phyloP scores from a whole-genome alignment of 37 sponge, comb jelly and placozoan genomes.

The Trichoplax adhaerens region DNA sequence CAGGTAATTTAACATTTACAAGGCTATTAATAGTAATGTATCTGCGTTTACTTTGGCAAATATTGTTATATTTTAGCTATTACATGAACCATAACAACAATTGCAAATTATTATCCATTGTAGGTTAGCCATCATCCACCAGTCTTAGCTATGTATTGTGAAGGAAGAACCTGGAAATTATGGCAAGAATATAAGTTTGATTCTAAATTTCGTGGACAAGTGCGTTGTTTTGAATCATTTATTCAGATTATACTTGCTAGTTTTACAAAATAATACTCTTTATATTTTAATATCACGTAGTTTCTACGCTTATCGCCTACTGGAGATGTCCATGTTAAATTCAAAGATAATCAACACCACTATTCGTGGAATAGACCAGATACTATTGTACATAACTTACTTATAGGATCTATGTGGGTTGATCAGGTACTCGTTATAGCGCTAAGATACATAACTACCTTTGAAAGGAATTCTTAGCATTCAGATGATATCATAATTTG shows the following conservation, averaged over 20 bases:
- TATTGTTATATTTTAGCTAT: no score
- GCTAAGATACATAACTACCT: not conserved
- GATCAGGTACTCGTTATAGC: slow-evolving; percentile 51
- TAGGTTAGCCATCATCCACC: slow-evolving; percentile 93
- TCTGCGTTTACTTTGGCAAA: no score
- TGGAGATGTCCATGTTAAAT: slow-evolving; percentile 66
- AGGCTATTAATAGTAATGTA: not conserved
- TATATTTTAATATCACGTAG: not conserved
- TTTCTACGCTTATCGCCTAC: slow-evolving; percentile 34
- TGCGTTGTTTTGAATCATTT: slow-evolving; percentile 4
- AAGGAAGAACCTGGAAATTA: slow-evolving; percentile 63
- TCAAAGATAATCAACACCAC: slow-evolving; percentile 39
- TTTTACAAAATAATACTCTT: no score
- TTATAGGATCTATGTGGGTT: slow-evolving; percentile 79
- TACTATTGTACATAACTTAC: slow-evolving; percentile 79
- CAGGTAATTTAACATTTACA: slow-evolving; percentile 23
- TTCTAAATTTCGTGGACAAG: slow-evolving; percentile 76
- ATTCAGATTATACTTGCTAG: not conserved
- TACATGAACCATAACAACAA: no score
- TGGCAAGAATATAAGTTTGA: slow-evolving; percentile 90
- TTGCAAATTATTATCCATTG: no score
- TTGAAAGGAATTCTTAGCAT: not conserved
- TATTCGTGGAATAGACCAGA: slow-evolving; percentile 83
- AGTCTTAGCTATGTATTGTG: slow-evolving; percentile 61
- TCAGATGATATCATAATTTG: not conserved